Base-by-base conservation (phyloP, 2,888 invertebrate genomes). In the Tortricodes alternella region DNA sequence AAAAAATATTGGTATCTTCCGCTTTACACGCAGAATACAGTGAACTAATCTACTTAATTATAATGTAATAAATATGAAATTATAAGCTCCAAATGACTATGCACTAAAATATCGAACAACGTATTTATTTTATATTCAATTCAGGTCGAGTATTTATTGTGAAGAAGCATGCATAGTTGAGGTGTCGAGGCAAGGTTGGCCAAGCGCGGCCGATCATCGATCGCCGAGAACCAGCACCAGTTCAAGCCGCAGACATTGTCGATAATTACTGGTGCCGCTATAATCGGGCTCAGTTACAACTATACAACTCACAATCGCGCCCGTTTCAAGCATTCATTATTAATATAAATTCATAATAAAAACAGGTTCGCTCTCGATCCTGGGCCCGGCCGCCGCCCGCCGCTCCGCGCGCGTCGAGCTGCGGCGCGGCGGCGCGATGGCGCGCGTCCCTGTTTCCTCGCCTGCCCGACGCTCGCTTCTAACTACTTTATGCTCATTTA, bases 231-330 rank as follows among this genome's bases (percentile, higher is more conserved):
- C 23, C 53, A 23, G 35, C 59, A 62, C 68, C 68, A 64, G 70
- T 68, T 68, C 72, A 70, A 71, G 73, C 74, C 75, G 71, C 80
- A 77, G 76, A 84, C 81, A 78, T 79, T 78, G 83, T 79, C 71
- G 60, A 80, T 84, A 85, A 85, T 84, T 81, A 78, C 77, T 68
- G 66, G 75, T 75, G 78, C 84, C 80, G 83, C 80, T 82, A 80
- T 85, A 85, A 87, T 85, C 81, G 80, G 76, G 73, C 80, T 83
- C 88, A 86, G 87, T 87, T 87, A 86, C 84, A 82, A 84, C 82
- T 80, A 83, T 80, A 83, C 82, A 82, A 80, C 81, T 79, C 76
- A 83, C 83, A 84, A 83, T 81, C 81, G 83, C 79, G 83, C 78
- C 78, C 75, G 83, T 81, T 85, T 84, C 80, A 80, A 83, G 80